Evolutionary conservation across 2,113 vertebrate species (phyloP).

Genomic region (Ivindomyrus marchei): DNA sequence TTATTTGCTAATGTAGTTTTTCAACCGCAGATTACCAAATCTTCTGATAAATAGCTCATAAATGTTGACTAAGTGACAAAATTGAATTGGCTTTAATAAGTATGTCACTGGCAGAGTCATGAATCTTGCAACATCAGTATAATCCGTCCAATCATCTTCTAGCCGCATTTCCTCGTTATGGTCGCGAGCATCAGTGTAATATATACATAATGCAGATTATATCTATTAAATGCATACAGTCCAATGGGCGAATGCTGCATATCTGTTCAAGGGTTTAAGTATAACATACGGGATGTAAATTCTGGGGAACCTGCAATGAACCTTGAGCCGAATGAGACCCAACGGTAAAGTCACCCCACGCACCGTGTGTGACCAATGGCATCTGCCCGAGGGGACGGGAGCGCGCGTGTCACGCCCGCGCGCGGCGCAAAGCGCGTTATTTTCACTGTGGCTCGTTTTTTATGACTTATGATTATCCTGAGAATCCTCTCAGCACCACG

Average conservation of each 20-base stretch:
- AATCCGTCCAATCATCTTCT: background rate
- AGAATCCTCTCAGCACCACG: background rate
- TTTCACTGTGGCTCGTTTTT: background rate
- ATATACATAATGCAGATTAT: background rate
- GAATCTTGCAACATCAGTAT: background rate
- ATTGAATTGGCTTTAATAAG: background rate
- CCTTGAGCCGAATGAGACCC: background rate
- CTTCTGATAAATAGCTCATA: background rate
- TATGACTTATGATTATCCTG: background rate
- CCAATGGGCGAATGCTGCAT: background rate
- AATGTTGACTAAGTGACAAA: background rate
- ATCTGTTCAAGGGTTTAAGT: background rate
- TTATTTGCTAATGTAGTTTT: background rate
- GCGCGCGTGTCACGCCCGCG: background rate
- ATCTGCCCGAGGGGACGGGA: background rate
- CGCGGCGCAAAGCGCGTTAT: background rate
- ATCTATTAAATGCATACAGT: background rate
- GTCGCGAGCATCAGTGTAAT: background rate
- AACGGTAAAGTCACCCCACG: background rate
- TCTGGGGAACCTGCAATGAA: background rate
- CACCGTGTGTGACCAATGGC: background rate
- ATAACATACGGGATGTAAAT: background rate
- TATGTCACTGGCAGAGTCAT: background rate
- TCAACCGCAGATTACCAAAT: background rate
- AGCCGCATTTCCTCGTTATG: background rate